Conservation (phyloP, 2,888 invertebrate genomes). For the Noctua pronuba region DNA sequence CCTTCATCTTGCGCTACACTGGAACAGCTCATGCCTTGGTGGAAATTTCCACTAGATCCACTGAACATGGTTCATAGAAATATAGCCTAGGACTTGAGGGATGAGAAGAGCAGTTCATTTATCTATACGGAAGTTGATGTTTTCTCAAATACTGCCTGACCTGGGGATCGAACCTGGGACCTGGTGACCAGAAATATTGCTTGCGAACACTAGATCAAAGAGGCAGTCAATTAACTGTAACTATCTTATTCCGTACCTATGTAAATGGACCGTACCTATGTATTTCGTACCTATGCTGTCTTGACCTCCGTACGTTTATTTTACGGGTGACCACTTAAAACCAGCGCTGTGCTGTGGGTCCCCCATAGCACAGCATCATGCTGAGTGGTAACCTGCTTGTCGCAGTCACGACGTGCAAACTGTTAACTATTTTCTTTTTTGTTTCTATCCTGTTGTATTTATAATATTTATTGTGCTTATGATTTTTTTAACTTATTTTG, state of each 20-base stretch:
- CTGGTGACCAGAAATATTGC: background rate
- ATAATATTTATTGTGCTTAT: too few relatives aligned
- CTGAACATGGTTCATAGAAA: background rate
- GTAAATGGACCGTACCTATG: too few relatives aligned
- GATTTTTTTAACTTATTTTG: too few relatives aligned
- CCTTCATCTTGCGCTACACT: background rate
- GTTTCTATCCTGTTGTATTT: too few relatives aligned
- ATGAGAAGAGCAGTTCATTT: background rate
- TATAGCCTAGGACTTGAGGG: background rate
- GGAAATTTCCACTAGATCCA: background rate
- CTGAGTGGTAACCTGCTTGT: too few relatives aligned
- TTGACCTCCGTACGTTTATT: too few relatives aligned
- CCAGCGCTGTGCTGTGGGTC: too few relatives aligned
- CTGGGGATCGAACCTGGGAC: background rate
- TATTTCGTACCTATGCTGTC: too few relatives aligned
- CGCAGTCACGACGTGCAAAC: too few relatives aligned
- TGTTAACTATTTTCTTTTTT: too few relatives aligned
- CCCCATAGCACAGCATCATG: too few relatives aligned
- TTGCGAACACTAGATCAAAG: background rate
- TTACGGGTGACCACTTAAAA: too few relatives aligned
- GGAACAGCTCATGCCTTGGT: background rate
- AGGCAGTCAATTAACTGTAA: background rate
- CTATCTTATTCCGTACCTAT: background rate
- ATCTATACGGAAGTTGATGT: background rate
- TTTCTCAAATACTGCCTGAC: background rate